Evolutionary conservation across 2,113 vertebrate genomes (phyloP).

Genomic region (Puntigrus tetrazona): DNA sequence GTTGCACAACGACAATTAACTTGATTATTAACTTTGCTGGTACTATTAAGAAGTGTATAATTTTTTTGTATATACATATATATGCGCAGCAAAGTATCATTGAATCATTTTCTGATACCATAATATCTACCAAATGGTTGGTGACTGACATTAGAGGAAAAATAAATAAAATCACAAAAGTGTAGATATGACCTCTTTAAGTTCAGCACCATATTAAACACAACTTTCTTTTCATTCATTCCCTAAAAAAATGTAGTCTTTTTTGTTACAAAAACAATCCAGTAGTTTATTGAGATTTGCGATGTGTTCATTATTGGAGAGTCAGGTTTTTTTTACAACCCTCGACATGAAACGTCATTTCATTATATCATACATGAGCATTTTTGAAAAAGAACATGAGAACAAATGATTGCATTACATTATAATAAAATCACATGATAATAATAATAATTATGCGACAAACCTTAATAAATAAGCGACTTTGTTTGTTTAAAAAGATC

Average conservation of each 20-base stretch:
- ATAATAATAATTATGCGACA: background rate
- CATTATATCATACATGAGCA: conserved; percentile 10
- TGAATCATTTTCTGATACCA: background rate
- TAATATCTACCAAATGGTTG: background rate
- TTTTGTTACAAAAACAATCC: conserved; percentile 37
- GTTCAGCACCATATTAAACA: background rate
- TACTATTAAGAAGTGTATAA: too few species aligned
- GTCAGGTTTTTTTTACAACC: conserved; percentile 11
- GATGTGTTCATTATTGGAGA: conserved; percentile 41
- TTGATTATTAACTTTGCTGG: background rate
- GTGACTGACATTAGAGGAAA: background rate
- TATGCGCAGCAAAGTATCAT: background rate
- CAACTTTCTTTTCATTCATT: background rate
- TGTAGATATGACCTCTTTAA: background rate
- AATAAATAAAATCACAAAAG: background rate
- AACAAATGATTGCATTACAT: background rate
- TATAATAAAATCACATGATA: conserved; percentile 3
- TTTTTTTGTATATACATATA: background rate
- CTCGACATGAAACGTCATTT: background rate
- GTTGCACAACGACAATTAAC: background rate
- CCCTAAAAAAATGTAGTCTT: background rate
- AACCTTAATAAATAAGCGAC: conserved; percentile 4
- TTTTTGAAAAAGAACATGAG: background rate
- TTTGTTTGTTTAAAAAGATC: background rate
- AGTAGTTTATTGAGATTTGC: conserved; percentile 47